These are phyloP conservation scores for Exaiptasia diaphana DNA, from an alignment of 64 coral and sea anemone species.

Conservation along the genomic window DNA sequence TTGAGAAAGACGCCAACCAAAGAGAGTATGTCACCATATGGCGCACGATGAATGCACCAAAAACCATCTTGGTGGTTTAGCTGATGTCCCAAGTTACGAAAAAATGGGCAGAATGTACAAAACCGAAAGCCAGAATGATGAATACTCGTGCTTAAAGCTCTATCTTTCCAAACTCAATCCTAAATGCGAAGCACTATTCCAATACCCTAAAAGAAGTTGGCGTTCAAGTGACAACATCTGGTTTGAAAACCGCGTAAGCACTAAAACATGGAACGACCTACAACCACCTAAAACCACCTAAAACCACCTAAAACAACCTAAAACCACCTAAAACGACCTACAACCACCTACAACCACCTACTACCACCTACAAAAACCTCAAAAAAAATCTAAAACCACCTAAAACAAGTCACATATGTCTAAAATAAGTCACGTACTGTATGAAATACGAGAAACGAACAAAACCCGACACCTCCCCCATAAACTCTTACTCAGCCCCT, in stretches of 20 bases:
- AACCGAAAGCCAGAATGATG: neutral
- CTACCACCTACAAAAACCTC: no score
- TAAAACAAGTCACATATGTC: no score
- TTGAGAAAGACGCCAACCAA: constrained; percentile 22
- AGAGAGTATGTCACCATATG: constrained; percentile 16
- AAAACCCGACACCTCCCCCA: no score
- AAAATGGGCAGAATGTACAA: constrained; percentile 36
- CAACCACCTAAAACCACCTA: no score
- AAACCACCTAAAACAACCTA: no score
- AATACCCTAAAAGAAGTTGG: constrained; percentile 25
- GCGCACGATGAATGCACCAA: constrained; percentile 8
- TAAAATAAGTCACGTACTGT: no score
- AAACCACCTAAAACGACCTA: no score
- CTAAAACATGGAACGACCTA: no score
- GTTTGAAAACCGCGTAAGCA: constrained; percentile 20
- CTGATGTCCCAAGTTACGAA: neutral
- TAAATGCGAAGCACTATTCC: constrained; percentile 22
- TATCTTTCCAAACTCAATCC: neutral
- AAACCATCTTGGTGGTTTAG: constrained; percentile 37
- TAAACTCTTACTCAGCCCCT: no score
- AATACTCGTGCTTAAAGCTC: neutral
- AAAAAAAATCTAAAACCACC: no score
- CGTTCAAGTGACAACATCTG: constrained; percentile 1
- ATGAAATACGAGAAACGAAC: no score
- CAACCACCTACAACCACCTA: no score